A percentile compares a stretch with the other conserved stretches of the same genome.
phyloP scores from a whole-genome alignment of 2,888 invertebrate genomes.

The Bimastos eiseni region DNA sequence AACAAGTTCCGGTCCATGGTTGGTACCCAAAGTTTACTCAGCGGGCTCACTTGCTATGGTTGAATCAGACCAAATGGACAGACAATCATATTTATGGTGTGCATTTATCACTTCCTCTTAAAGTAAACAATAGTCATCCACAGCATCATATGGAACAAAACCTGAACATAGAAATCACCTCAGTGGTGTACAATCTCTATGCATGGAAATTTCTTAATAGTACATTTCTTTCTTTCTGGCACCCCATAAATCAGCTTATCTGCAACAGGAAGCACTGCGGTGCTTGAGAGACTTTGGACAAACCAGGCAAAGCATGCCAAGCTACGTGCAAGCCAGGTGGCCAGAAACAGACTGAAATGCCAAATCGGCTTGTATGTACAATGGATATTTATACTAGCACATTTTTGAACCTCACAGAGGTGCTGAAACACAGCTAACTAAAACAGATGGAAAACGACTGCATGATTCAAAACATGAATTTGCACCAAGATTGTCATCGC shows the following conservation, averaged over 20 bases:
- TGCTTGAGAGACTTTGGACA: neutral
- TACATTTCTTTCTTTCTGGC: neutral
- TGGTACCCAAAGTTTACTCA: too few relatives aligned
- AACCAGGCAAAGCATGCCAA: neutral
- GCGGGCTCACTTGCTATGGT: neutral
- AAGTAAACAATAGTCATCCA: neutral
- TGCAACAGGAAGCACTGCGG: neutral
- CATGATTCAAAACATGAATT: neutral
- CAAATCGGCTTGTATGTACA: neutral
- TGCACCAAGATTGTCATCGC: neutral
- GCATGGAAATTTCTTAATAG: neutral
- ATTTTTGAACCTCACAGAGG: neutral
- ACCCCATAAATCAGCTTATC: too few relatives aligned
- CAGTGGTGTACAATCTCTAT: neutral
- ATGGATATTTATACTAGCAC: neutral
- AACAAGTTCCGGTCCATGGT: too few relatives aligned
- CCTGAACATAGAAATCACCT: neutral
- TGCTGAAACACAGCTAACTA: neutral
- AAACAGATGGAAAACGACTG: neutral
- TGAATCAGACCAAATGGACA: neutral
- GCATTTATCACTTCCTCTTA: neutral
- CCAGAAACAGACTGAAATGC: neutral
- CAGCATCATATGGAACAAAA: neutral
- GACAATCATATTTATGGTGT: neutral
- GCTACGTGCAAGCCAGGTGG: neutral